Evolutionary conservation across 1,140 invertebrate species (phyloP), one percentile per base, ranked within the genome.

Genomic region (Aphelinus atriplicis): DNA sequence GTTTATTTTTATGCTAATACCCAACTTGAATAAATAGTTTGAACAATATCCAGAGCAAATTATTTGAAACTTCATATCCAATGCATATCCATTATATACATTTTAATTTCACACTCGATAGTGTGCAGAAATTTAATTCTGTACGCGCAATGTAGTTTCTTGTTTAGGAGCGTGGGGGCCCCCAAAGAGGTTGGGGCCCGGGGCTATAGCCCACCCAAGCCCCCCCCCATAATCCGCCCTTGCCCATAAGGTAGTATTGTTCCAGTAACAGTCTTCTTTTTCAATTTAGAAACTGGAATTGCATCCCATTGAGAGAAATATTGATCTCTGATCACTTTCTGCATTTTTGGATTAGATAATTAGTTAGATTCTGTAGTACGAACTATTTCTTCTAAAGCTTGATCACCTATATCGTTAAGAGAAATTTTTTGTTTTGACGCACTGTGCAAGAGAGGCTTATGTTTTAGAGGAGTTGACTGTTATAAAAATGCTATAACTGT

Each of bases 401-500:
- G 3, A 65, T 72, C 3, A 56, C 51, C 64, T 66, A 67, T 46
- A 62, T 72, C 58, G 65, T 61, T 45, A 55, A 67, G 48, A 47
- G 69, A 67, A 71, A 71, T 56, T 62, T 77, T 78, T 45, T 77
- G 73, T 62, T 78, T 80, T 2, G 73, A 71, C 45, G 78, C 55
- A 57, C 65, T 71, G 45, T 82, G 81, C 48, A 79, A 75, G 51
- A 80, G 69, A 42, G 79, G 62, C 74, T 71, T 81, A 69, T 64
- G 83, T 78, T 89, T 84, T 88, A 80, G 83, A 78, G 88, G 87
- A 55, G 75, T 77, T 5, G 88, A 88, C 58, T 87, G 87, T 82
- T 85, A 88, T 80, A 92, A 81, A 77, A 92, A 90, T 48, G 88
- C 88, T 68, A 87, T 83, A 62, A 92, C 89, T 53, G 91, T 89